These are phyloP conservation scores for Plebejus anna DNA, from an alignment of 2,888 invertebrate genomes.

Conservation along the genomic window DNA sequence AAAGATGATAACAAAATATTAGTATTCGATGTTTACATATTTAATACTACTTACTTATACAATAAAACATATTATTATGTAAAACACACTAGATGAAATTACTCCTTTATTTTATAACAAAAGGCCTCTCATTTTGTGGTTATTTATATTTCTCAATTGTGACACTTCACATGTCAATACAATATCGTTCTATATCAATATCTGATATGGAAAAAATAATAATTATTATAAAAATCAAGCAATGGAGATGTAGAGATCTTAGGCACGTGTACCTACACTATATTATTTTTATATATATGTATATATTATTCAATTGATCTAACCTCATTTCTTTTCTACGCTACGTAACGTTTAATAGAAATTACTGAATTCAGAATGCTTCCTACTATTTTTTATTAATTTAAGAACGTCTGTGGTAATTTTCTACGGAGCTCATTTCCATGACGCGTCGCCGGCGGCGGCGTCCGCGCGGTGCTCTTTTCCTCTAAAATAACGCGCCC, in stretches of 20 bases:
- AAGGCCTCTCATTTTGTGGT: too few species aligned
- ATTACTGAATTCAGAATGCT: not conserved
- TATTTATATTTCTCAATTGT: too few species aligned
- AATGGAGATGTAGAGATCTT: not conserved
- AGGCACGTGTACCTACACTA: not conserved
- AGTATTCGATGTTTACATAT: not conserved
- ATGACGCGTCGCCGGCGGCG: not conserved
- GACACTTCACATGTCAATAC: too few species aligned
- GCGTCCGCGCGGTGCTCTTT: not conserved
- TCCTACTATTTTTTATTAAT: constrained; percentile 3
- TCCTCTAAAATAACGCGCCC: not conserved
- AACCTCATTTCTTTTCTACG: not conserved
- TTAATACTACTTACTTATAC: too few species aligned
- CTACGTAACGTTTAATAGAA: not conserved
- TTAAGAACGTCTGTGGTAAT: constrained; percentile 11
- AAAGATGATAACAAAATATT: not conserved
- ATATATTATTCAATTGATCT: not conserved
- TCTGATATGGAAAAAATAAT: too few species aligned
- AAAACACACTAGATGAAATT: too few species aligned
- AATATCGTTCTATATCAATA: too few species aligned
- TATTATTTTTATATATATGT: not conserved
- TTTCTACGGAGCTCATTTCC: not conserved
- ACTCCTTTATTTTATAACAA: too few species aligned
- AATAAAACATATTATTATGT: too few species aligned
- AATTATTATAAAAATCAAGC: too few species aligned